Percentiles rank a stretch among this genome's conserved stretches.
Conservation (phyloP, 2,797 vertebrate species). For the Garrulus glandarius region DNA sequence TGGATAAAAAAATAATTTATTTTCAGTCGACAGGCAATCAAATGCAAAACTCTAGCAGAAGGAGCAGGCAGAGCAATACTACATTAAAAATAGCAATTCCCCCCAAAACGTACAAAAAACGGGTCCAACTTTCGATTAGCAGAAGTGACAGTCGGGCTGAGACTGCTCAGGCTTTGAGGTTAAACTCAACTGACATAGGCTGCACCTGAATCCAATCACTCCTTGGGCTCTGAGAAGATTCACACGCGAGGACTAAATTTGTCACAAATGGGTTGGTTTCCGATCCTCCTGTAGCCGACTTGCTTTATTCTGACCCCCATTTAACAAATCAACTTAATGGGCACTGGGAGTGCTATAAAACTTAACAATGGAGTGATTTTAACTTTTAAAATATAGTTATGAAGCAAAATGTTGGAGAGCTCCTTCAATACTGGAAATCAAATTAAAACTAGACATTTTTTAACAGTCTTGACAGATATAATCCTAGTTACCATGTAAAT, state of each 20-base stretch:
- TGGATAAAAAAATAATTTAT: slow-evolving; percentile 3
- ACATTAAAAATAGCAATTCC: neutral
- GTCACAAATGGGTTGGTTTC: slow-evolving; percentile 80
- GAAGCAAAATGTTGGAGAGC: slow-evolving; percentile 79
- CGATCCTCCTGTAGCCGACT: slow-evolving; percentile 75
- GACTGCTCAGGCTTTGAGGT: slow-evolving; percentile 69
- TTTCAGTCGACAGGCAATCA: neutral
- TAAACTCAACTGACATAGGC: slow-evolving; percentile 72
- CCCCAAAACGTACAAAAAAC: slow-evolving; percentile 6
- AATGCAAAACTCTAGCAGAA: neutral
- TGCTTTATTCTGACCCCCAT: slow-evolving; percentile 77
- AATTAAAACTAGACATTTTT: slow-evolving; percentile 85
- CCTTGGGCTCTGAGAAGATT: slow-evolving; percentile 73
- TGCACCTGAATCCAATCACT: slow-evolving; percentile 86
- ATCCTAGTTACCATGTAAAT: slow-evolving; percentile 87
- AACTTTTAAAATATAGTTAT: slow-evolving; percentile 83
- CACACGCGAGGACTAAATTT: slow-evolving; percentile 75
- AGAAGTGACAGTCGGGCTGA: slow-evolving; percentile 62
- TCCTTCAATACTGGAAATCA: slow-evolving; percentile 84
- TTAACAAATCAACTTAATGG: slow-evolving; percentile 84
- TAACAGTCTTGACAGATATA: slow-evolving; percentile 84
- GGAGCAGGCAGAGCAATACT: neutral
- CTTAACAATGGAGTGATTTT: slow-evolving; percentile 81
- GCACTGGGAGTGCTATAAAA: slow-evolving; percentile 81
- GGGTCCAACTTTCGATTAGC: neutral